Evolutionary conservation across 2,113 vertebrate genomes (phyloP), one percentile per base, ranked within the genome.

Genomic region (Misgurnus mizolepis): DNA sequence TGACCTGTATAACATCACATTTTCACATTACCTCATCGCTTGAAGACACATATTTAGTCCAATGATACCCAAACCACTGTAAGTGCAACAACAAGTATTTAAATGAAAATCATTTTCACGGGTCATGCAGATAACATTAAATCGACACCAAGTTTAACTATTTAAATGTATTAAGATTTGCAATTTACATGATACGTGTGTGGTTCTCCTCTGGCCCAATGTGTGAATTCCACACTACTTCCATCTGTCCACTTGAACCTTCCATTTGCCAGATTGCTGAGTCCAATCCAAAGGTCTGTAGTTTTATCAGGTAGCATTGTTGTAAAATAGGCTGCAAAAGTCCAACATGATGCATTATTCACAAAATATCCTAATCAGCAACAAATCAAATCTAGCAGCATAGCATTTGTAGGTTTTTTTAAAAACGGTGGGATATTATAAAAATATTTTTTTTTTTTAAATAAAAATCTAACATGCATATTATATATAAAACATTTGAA

Each of bases 171-270:
- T 53, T 12, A 53, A 17, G 14, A 39, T 55, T 17, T 67, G 17
- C 41, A 15, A 11, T n/a, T 5, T 14, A 15, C 47, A 76, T 67
- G 22, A 18, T 3, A 0, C 1, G n/a, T 3, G 8, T 27, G 6
- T n/a, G 74, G 74, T 68, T 73, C 43, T 45, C 56, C 74, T 85
- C 92, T 92, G 39, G 90, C 95, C 96, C 95, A 98, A 81, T 95
- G 95, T 64, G 93, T 95, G 80, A 94, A 97, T 45, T 80, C 75
- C 58, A 96, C 91, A 15, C 85, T 82, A 74, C 83, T 93, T 34
- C 96, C 96, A 79, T 95, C 94, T 2, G 94, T 94, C 97, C 97
- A 99, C 66, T 91, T 94, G 86, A 94, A 93, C 71, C 70, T 95
- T 88, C 71, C 88, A 72, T 85, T 92, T 90, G 81, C 85, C 55